phyloP scores from a whole-genome alignment of 2,888 invertebrate genomes.

The Nemapogon koenigi region DNA sequence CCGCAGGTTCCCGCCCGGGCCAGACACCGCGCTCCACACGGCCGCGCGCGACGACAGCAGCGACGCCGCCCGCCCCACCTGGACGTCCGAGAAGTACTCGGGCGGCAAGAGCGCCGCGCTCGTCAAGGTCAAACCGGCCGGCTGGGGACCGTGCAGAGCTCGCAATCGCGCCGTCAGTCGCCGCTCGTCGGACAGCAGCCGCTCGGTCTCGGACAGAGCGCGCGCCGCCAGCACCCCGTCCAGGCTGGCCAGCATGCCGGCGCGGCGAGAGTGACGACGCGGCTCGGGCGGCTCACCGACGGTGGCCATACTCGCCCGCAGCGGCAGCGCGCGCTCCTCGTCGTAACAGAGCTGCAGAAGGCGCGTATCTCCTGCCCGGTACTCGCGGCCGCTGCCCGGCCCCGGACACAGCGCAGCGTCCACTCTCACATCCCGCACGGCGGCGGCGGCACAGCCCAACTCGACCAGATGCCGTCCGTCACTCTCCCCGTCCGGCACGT shows the following conservation, averaged over 20 bases:
- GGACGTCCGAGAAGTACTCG: constrained; percentile 42
- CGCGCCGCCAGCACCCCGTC: no score
- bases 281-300: constrained; percentile 25
- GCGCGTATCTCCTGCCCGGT: constrained; percentile 30
- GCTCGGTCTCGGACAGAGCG: constrained; percentile 37
- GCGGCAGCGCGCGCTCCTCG: constrained; percentile 32
- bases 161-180: constrained; percentile 34
- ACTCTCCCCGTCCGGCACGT: no score
- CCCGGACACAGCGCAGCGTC: constrained; percentile 38
- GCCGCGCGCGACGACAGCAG: constrained; percentile 42
- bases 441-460: no score
- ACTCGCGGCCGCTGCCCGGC: constrained; percentile 46
- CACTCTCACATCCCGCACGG: no score
- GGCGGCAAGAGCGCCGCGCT: constrained; percentile 30
- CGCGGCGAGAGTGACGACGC: no score
- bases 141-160: constrained; percentile 35
- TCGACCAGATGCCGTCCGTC: constrained; percentile 39
- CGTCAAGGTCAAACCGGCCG: constrained; percentile 35
- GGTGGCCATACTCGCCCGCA: constrained; percentile 23
- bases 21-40: constrained; percentile 41
- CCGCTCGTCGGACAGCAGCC: constrained; percentile 41
- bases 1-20: constrained; percentile 33
- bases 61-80: constrained; percentile 36
- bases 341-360: constrained; percentile 45
- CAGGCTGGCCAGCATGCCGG: constrained; percentile 27